Conservation (phyloP, 1,140 invertebrate genomes). For the Scaptodrosophila lebanonensis region DNA sequence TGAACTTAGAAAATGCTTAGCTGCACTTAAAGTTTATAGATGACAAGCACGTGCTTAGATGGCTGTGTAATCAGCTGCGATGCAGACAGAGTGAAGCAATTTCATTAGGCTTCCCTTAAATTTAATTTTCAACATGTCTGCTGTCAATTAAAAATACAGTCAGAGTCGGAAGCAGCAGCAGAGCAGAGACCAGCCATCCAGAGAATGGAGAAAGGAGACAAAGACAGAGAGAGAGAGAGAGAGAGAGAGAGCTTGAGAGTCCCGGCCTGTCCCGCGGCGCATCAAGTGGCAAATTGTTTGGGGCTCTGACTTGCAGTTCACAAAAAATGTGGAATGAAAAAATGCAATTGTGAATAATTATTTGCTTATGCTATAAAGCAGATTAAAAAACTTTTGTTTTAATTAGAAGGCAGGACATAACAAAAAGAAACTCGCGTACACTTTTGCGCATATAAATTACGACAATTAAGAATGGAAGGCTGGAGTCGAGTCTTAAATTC, state of each 20-base stretch:
- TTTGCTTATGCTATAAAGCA: conserved; percentile 68
- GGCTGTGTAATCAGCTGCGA: no score
- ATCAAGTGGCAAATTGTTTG: not conserved
- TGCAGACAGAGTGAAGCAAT: no score
- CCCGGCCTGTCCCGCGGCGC: not conserved
- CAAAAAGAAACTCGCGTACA: conserved; percentile 59
- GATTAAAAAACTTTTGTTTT: conserved; percentile 75
- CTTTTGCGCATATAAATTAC: conserved; percentile 48
- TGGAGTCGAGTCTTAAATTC: conserved; percentile 1
- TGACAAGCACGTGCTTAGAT: no score
- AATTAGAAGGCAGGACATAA: conserved; percentile 59
- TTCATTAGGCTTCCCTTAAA: not conserved
- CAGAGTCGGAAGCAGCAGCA: no score
- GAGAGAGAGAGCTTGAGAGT: not conserved
- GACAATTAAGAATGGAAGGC: no score
- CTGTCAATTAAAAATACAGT: not conserved
- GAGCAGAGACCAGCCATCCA: not conserved
- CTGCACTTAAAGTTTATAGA: no score
- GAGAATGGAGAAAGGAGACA: no score
- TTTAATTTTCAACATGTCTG: not conserved
- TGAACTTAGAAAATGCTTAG: no score
- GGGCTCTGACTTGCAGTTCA: no score
- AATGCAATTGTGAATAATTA: conserved; percentile 61
- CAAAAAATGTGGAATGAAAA: no score
- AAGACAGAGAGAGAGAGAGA: no score